A percentile compares a stretch with the other conserved stretches of the same genome.
Evolutionary conservation across 2,888 invertebrate genomes (phyloP).

Genomic region (Opisthograptis luteolata): DNA sequence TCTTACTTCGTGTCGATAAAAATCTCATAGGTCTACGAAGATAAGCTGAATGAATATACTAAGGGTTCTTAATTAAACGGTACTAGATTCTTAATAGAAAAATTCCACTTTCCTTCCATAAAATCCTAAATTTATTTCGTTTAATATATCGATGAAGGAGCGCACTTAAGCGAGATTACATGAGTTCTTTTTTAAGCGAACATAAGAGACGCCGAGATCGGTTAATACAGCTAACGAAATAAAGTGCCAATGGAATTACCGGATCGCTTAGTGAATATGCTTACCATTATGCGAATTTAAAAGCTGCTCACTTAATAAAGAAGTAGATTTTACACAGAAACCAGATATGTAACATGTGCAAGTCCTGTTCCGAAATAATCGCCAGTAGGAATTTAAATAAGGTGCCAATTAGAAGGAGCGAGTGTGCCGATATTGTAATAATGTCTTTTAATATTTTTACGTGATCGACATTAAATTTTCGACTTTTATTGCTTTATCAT

Average conservation of each 20-base stretch:
- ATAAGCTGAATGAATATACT: conserved; percentile 5
- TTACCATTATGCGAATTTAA: conserved; percentile 67
- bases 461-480: conserved; percentile 52
- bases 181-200: conserved; percentile 46
- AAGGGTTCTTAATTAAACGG: conserved; percentile 15
- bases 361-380: conserved; percentile 69
- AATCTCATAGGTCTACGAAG: not conserved
- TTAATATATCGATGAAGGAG: conserved; percentile 52
- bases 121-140: conserved; percentile 55
- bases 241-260: conserved; percentile 65
- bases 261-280: conserved; percentile 65
- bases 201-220: conserved; percentile 36
- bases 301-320: conserved; percentile 74
- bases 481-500: conserved; percentile 60
- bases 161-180: conserved; percentile 60
- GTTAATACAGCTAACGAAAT: conserved; percentile 61
- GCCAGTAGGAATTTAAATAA: conserved; percentile 73
- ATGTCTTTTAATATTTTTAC: conserved; percentile 67
- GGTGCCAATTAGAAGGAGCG: conserved; percentile 74
- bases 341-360: conserved; percentile 63
- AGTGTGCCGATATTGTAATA: conserved; percentile 55
- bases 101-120: conserved; percentile 55
- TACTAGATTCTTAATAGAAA: conserved; percentile 48
- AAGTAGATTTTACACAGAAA: conserved; percentile 70
- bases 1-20: conserved; percentile 5